These are phyloP conservation scores for Campoplex capitator DNA, from an alignment of 2,888 invertebrate species.

Conservation along the genomic window DNA sequence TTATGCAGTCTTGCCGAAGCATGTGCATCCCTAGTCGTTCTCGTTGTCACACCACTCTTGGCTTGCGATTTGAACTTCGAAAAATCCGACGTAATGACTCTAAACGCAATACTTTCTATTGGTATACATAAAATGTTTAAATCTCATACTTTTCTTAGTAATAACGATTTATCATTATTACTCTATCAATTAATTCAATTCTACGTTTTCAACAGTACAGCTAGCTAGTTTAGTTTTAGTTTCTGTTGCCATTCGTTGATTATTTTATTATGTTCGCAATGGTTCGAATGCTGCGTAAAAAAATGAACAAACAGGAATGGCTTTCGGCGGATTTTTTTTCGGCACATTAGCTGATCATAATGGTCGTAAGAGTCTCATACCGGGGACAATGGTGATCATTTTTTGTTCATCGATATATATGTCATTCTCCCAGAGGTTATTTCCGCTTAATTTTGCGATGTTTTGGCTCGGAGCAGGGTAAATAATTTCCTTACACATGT, in stretches of 20 bases:
- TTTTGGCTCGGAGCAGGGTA: constrained; percentile 84
- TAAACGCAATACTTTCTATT: constrained; percentile 72
- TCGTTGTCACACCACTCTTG: constrained; percentile 73
- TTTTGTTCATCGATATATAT: constrained; percentile 82
- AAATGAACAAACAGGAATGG: constrained; percentile 78
- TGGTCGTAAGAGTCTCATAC: constrained; percentile 83
- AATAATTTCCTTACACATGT: constrained; percentile 56
- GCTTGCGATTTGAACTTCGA: constrained; percentile 74
- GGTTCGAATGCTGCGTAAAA: background rate
- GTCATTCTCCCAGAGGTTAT: constrained; percentile 83
- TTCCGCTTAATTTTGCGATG: constrained; percentile 80
- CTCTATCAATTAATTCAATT: background rate
- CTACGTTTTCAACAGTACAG: background rate
- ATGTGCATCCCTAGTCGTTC: constrained; percentile 70
- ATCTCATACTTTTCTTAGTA: background rate
- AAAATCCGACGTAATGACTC: constrained; percentile 63
- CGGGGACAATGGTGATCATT: constrained; percentile 80
- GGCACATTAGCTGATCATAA: constrained; percentile 81
- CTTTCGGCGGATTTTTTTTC: constrained; percentile 81
- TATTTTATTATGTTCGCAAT: background rate
- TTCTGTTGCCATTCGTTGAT: background rate
- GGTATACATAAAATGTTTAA: constrained; percentile 65
- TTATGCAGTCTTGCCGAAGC: constrained; percentile 76
- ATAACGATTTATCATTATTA: background rate
- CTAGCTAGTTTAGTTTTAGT: background rate